These are phyloP conservation scores for Apis cerana DNA, from an alignment of 1,140 invertebrate genomes.

Conservation along the genomic window DNA sequence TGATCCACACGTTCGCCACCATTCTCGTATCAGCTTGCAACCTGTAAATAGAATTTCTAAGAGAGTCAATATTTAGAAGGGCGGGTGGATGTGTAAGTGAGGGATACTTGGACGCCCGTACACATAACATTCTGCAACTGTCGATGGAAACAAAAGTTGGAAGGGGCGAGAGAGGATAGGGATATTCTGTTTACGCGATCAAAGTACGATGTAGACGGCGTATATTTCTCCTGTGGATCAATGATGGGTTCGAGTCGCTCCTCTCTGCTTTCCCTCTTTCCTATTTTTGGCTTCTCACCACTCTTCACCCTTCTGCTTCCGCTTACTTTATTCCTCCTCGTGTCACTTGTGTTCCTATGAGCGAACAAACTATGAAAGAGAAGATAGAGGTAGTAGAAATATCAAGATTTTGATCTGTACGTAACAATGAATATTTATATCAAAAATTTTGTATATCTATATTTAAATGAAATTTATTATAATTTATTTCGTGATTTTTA, in stretches of 20 bases:
- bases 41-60: conserved; percentile 12
- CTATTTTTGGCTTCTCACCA: conserved; percentile 30
- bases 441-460: too few relatives aligned
- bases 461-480: too few relatives aligned
- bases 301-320: conserved; percentile 1
- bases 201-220: conserved; percentile 58
- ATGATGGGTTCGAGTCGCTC: conserved; percentile 51
- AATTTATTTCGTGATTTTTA: too few relatives aligned
- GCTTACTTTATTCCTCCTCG: conserved; percentile 15
- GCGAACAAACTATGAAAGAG: not conserved
- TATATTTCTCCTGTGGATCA: conserved; percentile 62
- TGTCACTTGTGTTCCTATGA: not conserved
- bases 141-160: not conserved
- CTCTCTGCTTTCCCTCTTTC: conserved; percentile 32
- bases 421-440: too few relatives aligned
- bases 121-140: not conserved
- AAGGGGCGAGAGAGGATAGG: not conserved
- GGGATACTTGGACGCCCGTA: not conserved
- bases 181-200: conserved; percentile 61
- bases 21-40: not conserved
- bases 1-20: not conserved
- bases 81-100: not conserved
- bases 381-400: too few relatives aligned
- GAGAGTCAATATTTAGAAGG: conserved; percentile 27
- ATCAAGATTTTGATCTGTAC: too few relatives aligned